phyloP scores from a whole-genome alignment of 2,797 vertebrate species.

The Tarsius wallacei region DNA sequence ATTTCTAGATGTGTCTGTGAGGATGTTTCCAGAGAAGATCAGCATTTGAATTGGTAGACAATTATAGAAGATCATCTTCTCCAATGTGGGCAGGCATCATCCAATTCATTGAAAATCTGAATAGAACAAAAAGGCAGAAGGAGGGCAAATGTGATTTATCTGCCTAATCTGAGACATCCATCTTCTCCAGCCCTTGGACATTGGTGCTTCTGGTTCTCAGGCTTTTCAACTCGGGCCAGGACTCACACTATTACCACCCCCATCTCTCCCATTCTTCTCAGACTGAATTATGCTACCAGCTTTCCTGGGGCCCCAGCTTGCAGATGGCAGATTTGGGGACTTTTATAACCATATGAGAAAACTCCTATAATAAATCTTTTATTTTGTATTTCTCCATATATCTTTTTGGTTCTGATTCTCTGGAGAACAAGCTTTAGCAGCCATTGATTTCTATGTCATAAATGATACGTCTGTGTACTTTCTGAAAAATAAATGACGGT shows the following conservation, averaged over 20 bases:
- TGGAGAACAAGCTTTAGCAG: background rate
- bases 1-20: background rate
- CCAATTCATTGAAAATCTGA: background rate
- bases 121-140: background rate
- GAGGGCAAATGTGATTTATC: background rate
- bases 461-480: background rate
- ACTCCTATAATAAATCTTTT: background rate
- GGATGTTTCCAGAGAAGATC: background rate
- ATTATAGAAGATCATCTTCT: background rate
- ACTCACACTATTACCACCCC: background rate
- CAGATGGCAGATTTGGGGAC: background rate
- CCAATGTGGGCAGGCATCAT: background rate
- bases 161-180: background rate
- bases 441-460: background rate
- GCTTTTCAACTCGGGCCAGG: background rate
- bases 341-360: background rate
- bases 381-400: background rate
- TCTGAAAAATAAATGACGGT: constrained; percentile 53
- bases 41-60: background rate
- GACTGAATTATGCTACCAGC: background rate
- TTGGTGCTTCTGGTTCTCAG: background rate
- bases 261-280: background rate
- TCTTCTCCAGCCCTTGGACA: background rate
- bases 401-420: background rate
- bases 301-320: background rate